Evolutionary conservation across 2,888 invertebrate genomes (phyloP), one percentile per base, ranked within the genome.

Genomic region (Sphecodes monilicornis): DNA sequence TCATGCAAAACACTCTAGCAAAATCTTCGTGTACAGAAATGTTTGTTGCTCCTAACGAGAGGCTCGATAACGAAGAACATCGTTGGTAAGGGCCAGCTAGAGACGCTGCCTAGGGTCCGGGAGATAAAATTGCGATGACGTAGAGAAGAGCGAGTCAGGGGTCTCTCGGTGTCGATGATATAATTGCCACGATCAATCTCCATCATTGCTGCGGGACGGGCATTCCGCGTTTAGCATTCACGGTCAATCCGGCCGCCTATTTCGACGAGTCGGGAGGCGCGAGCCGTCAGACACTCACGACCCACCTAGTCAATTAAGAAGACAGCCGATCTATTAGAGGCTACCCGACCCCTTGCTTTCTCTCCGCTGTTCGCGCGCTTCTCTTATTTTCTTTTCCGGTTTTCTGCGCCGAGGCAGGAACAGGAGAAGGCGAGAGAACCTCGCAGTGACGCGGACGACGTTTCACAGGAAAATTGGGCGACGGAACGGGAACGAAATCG

Each of bases 281-380:
- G 91, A 90, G 84, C 88, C 88, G 86, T 90, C 89, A 87, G 84
- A 85, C 85, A 88, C 84, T 88, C 88, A 91, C 90, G 91, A 92
- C 88, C 93, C 92, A 92, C 91, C 92, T 91, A 93, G 94, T 94
- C 94, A 94, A 94, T 94, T 94, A 94, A 93, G 93, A 92, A 93
- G 93, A 94, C 94, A 94, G 93, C 91, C 91, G 91, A 91, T 92
- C 93, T 94, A 94, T 94, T 94, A 94, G 93, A 88, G 90, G 86
- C 82, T 83, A 78, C 82, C 78, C 85, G 82, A 77, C 82, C 50
- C 69, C 77, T 72, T 22, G 76, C 68, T 72, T 29, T 54, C 36
- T 70, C 73, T 64, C 36, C 32, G 3, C 29, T 57, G 69, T 36
- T 36, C 57, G 39, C 29, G 60, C n/a, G 5, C 29, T 29, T 32